A percentile compares a stretch with the other conserved stretches of the same genome.
phyloP scores from a whole-genome alignment of 2,888 invertebrate species.

The Dolichomitus sp. region DNA sequence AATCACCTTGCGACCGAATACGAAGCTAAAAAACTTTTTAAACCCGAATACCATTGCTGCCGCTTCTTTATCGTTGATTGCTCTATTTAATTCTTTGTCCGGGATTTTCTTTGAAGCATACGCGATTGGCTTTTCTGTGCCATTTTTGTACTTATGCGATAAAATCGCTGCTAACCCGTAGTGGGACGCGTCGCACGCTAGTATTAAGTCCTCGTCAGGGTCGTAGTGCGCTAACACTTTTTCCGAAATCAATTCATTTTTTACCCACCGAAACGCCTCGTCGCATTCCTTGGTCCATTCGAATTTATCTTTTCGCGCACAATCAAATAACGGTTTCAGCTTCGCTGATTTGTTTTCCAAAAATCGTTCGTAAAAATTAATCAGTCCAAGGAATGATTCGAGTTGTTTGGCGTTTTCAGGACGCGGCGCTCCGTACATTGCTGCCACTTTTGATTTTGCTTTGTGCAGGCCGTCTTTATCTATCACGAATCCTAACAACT shows the following conservation, averaged over 20 bases:
- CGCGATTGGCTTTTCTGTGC: conserved; percentile 38
- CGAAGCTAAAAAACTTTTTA: conserved; percentile 17
- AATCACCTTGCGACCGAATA: conserved; percentile 16
- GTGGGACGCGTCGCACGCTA: conserved; percentile 66
- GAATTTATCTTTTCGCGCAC: conserved; percentile 16
- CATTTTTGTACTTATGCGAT: conserved; percentile 57
- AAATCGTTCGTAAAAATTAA: conserved; percentile 26
- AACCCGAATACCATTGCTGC: conserved; percentile 43
- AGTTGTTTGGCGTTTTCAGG: too few relatives aligned
- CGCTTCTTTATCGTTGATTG: conserved; percentile 46
- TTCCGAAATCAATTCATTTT: conserved; percentile 62
- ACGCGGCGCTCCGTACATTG: too few relatives aligned
- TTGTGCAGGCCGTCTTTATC: too few relatives aligned
- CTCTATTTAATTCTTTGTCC: conserved; percentile 20
- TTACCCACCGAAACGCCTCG: conserved; percentile 61
- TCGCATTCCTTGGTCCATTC: conserved; percentile 58
- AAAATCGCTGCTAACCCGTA: conserved; percentile 62
- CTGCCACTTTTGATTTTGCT: too few relatives aligned
- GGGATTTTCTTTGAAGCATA: conserved; percentile 54
- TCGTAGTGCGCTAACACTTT: conserved; percentile 61
- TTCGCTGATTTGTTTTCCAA: conserved; percentile 4
- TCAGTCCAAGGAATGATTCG: too few relatives aligned
- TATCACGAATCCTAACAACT: too few relatives aligned
- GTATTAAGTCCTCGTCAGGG: conserved; percentile 50
- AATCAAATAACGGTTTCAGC: conserved; percentile 58